Conservation (phyloP, 2,797 vertebrate species). For the Sebastes aleutianus region DNA sequence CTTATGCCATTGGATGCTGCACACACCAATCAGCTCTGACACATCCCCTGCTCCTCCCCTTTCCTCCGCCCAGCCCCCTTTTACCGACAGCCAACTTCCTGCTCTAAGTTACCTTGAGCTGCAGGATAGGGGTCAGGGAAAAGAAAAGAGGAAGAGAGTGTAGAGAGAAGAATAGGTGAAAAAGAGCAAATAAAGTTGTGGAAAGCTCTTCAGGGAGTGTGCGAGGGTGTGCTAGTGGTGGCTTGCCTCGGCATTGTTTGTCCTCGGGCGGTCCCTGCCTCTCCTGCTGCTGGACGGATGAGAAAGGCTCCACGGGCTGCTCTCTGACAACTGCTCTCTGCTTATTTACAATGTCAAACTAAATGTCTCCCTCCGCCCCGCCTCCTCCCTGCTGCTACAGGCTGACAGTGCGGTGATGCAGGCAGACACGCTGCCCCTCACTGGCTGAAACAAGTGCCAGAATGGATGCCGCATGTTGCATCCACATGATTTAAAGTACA, state of each 20-base stretch:
- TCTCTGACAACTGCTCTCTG: conserved; percentile 86
- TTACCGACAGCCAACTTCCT: conserved; percentile 92
- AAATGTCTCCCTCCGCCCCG: conserved; percentile 82
- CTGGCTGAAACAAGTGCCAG: conserved; percentile 73
- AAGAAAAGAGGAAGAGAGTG: conserved; percentile 77
- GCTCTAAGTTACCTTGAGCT: conserved; percentile 99
- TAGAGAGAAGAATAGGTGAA: conserved; percentile 55
- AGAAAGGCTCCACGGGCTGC: conserved; percentile 78
- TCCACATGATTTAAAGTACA: conserved; percentile 88
- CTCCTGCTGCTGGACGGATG: conserved; percentile 68
- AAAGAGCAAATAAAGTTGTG: conserved; percentile 76
- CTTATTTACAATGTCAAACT: conserved; percentile 92
- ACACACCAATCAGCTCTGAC: conserved; percentile 78
- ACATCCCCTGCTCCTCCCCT: conserved; percentile 74
- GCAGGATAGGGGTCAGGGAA: conserved; percentile 97
- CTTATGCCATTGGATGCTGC: conserved; percentile 77
- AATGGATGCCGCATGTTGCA: conserved; percentile 82
- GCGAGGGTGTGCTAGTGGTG: conserved; percentile 32
- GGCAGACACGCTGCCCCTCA: conserved; percentile 50
- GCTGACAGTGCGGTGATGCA: conserved; percentile 72
- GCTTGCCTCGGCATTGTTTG: conserved; percentile 73
- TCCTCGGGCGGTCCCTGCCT: conserved; percentile 58
- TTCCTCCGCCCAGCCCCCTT: conserved; percentile 79
- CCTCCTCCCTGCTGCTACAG: conserved; percentile 71
- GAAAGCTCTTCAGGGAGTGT: conserved; percentile 48